phyloP scores from a whole-genome alignment of 2,113 vertebrate species.

The Rhinolophus ferrumequinum region DNA sequence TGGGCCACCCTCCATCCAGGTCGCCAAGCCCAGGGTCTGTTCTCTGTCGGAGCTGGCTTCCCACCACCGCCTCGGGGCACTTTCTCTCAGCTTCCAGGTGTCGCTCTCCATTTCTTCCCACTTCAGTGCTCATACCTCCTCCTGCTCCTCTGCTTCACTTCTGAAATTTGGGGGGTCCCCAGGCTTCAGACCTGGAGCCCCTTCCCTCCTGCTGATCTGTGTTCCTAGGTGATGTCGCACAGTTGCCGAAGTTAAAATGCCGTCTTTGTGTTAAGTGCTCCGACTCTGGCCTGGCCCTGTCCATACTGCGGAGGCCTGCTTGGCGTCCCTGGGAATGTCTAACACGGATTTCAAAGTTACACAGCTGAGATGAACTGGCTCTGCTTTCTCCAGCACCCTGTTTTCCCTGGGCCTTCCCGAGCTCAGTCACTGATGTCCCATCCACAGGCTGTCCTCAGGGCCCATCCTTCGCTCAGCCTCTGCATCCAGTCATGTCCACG shows the following conservation, averaged over 20 bases:
- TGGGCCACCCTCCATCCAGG: no score
- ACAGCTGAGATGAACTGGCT: background rate
- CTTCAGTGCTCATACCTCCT: background rate
- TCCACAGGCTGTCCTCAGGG: no score
- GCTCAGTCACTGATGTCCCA: background rate
- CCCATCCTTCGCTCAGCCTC: background rate
- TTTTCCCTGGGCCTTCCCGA: background rate
- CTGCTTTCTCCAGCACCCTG: background rate
- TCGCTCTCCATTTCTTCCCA: no score
- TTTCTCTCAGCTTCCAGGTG: background rate
- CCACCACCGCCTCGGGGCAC: rapidly evolving
- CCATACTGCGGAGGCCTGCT: background rate
- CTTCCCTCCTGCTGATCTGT: rapidly evolving
- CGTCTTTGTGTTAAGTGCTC: background rate
- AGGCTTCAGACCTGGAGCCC: background rate
- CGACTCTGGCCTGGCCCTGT: background rate
- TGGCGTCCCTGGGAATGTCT: background rate
- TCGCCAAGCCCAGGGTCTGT: rapidly evolving
- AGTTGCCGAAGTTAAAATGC: no score
- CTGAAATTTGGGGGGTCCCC: background rate
- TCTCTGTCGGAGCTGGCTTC: background rate
- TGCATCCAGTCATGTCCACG: rapidly evolving
- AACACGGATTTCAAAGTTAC: background rate
- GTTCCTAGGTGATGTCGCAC: no score
- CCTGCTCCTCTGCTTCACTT: background rate